Base-by-base conservation (phyloP, 2,888 invertebrate genomes). In the Hydropsyche betteni region DNA sequence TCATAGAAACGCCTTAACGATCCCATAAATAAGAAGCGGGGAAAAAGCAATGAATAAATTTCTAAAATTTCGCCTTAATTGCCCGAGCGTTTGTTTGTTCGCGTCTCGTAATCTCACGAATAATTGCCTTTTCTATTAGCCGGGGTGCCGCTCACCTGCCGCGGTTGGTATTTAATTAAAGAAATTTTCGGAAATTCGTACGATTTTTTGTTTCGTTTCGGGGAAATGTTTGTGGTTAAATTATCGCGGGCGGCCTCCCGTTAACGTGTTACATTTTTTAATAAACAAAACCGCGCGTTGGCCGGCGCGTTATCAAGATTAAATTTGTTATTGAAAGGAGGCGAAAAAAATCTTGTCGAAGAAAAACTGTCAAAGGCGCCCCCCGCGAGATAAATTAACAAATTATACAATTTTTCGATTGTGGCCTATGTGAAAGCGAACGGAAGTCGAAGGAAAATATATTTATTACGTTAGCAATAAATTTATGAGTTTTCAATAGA, bases 1-100 rank as follows among this genome's bases (percentile, higher is more conserved):
- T 75, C 76, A 73, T 68, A 73, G 69, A 70, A 44, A 70, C 73
- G 55, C 55, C 69, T 70, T 75, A 72, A 75, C 71, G 72, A 75
- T 68, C 72, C 68, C 72, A 72, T 72, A 72, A 68, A 68, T 75
- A 64, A 50, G 68, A 36, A 36, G 38, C 64, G 50, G 33, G 44
- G 61, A 70, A 75, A 70, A 77, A 77, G 68, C 75, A 64, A 70
- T 77, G 77, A 77, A 77, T 77, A 77, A 75, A 77, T 77, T 77
- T 69, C 51, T 33, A 53, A 53, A 70, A 70, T 70, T 70, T 70
- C 36, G 36, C 64, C 64, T 51, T 64, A 64, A 64, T 64, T 64
- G 34, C 64, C 64, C 55, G 64, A 5, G 33, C 10, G 51, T 71
- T 55, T 74, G 69, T 78, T 78, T 78, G 75, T 76, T 77, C 76